Base-by-base conservation (phyloP, 2,888 invertebrate genomes). In the Pogonocherus hispidulus region DNA sequence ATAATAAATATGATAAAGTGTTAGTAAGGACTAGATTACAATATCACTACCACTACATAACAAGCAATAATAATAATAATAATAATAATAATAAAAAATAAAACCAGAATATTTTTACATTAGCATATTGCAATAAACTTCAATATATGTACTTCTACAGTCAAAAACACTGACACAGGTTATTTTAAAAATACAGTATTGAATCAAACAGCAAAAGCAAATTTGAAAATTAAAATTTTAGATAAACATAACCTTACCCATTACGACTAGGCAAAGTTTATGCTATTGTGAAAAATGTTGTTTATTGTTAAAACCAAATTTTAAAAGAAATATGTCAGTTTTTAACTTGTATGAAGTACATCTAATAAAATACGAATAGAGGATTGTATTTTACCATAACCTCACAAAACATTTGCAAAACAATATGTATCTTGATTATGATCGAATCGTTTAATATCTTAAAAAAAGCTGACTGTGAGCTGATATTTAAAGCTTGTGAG, bases 1-100 rank as follows among this genome's bases (percentile, higher is more conserved):
- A 44, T 69, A 41, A 66, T 63, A 70, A 74, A 79, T 75, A 80
- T 74, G 73, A 78, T 73, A 79, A 77, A 76, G 74, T 71, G 77
- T 79, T 75, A 76, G 74, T 79, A 78, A 80, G 76, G 78, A 78
- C 78, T 78, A 78, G 78, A 78, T 73, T 75, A 76, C 66, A 70
- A 59, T 73, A 74, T 76, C 69, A 75, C 76, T 78, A 78, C 75
- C 62, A 74, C 74, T 77, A 78, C 67, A 73, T 74, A 78, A 78
- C 77, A 77, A 76, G 75, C 77, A 75, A 75, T 68, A 57, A 73
- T 66, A 32, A 23, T 64, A 67, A 54, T 49, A 75, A 75, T 68
- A 57, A 73, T 66, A 32, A 23, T 64, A 67, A 54, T 49, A 69
- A 64, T 51, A 22, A 32, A 62, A 62, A 35, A 37, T 57, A 27